Evolutionary conservation across 2,888 invertebrate species (phyloP), one percentile per base, ranked within the genome.

Genomic region (Nomada goodeniana): DNA sequence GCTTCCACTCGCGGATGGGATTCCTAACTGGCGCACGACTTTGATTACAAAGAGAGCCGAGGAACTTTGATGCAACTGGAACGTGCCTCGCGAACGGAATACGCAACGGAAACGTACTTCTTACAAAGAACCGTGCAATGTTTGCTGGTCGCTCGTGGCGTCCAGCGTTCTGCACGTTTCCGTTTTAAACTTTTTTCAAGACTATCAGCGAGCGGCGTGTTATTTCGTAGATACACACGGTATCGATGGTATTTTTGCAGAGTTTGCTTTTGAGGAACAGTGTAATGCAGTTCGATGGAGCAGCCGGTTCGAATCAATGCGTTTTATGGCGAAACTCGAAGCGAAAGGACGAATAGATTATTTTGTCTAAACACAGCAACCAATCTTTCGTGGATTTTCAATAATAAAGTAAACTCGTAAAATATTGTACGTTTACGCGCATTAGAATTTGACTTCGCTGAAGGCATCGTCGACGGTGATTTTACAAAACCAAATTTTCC

Each of bases 41-140:
- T 74, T 74, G 83, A 83, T 82, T 78, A 82, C 67, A 83, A 75
- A 74, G 83, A 70, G n/a, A 20, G 23, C 13, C 36, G 53, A 15
- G 13, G 9, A 65, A 67, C 70, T 67, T 74, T 65, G 82, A 74
- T 69, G 53, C 59, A 23, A 15, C 18, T 26, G 72, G 26, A 73
- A 73, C 74, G 73, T 73, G 80, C 52, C 47, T 29, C n/a, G 26
- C 18, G 64, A 82, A 50, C 65, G 26, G 36, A 50, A 59, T 55
- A 76, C 59, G 52, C 81, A 20, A 42, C 29, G 26, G 9, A 20
- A 75, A n/a, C 44, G 69, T 36, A 18, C 18, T 47, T 61, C 44
- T 61, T 55, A 47, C 18, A 11, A 2, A 15, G 23, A 20, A 26
- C 59, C 2, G 29, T 9, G 13, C 13, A 47, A 26, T 26, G 26